Percentiles rank a stretch among this genome's conserved stretches.
Evolutionary conservation across 2,888 invertebrate species (phyloP).

Genomic region (Automeris io): DNA sequence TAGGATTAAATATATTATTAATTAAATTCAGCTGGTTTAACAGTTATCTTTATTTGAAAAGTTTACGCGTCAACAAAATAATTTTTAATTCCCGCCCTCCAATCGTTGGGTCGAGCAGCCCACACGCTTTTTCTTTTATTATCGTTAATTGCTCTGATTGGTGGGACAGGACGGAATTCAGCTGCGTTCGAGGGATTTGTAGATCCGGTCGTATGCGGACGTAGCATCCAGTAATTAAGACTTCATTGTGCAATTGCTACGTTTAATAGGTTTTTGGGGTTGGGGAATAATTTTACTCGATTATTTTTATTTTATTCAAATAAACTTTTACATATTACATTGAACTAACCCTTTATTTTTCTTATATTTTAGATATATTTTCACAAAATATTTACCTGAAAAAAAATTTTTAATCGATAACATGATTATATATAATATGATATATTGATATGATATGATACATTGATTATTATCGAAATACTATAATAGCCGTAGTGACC

Average conservation of each 20-base stretch:
- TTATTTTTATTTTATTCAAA: too few relatives aligned
- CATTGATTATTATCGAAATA: too few relatives aligned
- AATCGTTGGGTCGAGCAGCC: conserved; percentile 22
- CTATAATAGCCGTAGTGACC: too few relatives aligned
- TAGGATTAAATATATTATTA: background rate
- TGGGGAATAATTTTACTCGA: too few relatives aligned
- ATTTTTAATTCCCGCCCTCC: conserved; percentile 36
- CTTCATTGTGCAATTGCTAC: conserved; percentile 37
- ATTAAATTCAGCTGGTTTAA: background rate
- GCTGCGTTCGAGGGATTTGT: conserved; percentile 49
- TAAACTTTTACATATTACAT: too few relatives aligned
- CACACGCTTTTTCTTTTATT: conserved; percentile 47
- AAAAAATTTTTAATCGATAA: too few relatives aligned
- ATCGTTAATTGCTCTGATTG: conserved; percentile 66
- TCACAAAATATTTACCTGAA: too few relatives aligned
- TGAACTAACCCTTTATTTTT: too few relatives aligned
- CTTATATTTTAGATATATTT: too few relatives aligned
- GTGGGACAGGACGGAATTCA: conserved; percentile 56
- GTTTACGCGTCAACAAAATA: conserved; percentile 17
- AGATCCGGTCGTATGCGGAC: conserved; percentile 37
- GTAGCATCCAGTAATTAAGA: conserved; percentile 44
- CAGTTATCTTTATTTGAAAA: background rate
- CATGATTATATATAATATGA: too few relatives aligned
- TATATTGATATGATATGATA: too few relatives aligned
- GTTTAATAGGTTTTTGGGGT: conserved; percentile 6